Percentiles rank a stretch among this genome's conserved stretches.
Evolutionary conservation across 2,797 vertebrate species (phyloP).

Genomic region (Helarctos malayanus): DNA sequence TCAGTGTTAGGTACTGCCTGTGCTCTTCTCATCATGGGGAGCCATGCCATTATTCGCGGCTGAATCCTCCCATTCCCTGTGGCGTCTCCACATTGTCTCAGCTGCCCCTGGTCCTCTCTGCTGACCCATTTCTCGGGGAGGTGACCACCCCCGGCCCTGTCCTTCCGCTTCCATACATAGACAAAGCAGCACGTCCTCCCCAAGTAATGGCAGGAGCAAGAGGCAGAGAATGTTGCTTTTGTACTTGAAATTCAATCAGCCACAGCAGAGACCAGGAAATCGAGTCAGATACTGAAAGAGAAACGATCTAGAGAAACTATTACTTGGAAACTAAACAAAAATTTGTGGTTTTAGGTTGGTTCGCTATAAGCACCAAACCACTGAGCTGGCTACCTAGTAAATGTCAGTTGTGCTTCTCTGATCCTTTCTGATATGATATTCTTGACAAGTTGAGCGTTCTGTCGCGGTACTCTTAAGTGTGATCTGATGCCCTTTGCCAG

Average conservation of each 20-base stretch:
- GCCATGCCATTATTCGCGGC: background rate
- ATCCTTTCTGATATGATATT: background rate
- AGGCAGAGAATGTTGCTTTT: background rate
- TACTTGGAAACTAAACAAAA: background rate
- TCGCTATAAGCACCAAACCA: background rate
- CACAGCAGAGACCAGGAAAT: background rate
- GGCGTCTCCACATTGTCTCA: background rate
- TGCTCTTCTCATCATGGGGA: background rate
- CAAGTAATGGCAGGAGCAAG: background rate
- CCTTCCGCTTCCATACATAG: background rate
- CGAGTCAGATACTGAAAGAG: background rate
- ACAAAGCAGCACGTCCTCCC: background rate
- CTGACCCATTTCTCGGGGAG: background rate
- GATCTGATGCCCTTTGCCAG: background rate
- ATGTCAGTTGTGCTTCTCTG: background rate
- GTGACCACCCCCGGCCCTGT: background rate
- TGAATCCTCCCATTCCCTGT: background rate
- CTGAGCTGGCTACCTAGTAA: background rate
- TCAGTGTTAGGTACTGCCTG: accelerated
- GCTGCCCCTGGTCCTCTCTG: background rate
- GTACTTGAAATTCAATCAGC: background rate
- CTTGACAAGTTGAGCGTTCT: background rate
- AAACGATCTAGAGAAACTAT: background rate
- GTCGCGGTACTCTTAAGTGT: background rate
- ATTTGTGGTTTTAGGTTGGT: background rate